Conservation (phyloP, 2,797 vertebrate genomes). For the Meriones psammophilus region DNA sequence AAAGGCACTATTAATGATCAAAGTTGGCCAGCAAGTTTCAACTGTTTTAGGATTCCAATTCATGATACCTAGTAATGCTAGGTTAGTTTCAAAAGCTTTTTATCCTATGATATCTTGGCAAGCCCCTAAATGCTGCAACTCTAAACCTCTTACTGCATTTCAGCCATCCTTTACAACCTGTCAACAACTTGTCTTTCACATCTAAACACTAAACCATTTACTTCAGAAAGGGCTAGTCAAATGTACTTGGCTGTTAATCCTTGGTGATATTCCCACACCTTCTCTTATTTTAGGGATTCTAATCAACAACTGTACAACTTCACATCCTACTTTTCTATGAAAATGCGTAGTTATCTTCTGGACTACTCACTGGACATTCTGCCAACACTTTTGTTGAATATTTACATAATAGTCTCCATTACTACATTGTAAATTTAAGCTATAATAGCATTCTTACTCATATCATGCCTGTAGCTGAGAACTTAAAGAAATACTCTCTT, state of each 20-base stretch:
- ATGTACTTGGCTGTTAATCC: not conserved
- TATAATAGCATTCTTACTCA: not conserved
- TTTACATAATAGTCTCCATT: not conserved
- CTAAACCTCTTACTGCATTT: not conserved
- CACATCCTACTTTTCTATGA: constrained; percentile 4
- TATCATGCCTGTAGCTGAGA: not conserved
- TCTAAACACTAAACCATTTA: not conserved
- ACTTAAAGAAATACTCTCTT: not conserved
- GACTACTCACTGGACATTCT: not conserved
- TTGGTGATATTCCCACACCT: not conserved
- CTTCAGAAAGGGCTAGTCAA: not conserved
- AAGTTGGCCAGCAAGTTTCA: not conserved
- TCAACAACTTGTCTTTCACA: not conserved
- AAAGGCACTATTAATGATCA: not conserved
- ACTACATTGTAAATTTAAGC: not conserved
- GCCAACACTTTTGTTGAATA: not conserved
- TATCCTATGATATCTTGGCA: constrained; percentile 24
- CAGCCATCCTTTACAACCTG: constrained; percentile 1
- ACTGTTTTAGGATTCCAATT: not conserved
- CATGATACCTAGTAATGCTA: not conserved
- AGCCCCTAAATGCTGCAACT: not conserved
- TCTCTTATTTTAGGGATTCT: not conserved
- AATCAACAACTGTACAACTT: not conserved
- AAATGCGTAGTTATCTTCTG: not conserved
- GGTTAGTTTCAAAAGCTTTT: constrained; percentile 45